phyloP scores from a whole-genome alignment of 2,888 invertebrate species.

The Polymixis flavicincta region DNA sequence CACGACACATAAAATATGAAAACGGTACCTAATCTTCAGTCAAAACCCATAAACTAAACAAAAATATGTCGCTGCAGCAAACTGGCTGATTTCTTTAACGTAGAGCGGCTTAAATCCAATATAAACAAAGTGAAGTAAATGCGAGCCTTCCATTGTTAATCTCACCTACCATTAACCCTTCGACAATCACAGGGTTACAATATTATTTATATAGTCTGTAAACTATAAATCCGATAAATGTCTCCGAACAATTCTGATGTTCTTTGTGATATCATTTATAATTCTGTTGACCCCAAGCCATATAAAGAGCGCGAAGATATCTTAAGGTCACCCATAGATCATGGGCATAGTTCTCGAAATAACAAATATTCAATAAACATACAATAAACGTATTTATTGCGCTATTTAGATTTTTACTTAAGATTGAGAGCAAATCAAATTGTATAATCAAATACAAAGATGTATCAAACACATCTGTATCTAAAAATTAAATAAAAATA shows the following conservation, averaged over 20 bases:
- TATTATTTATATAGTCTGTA: slow-evolving; percentile 41
- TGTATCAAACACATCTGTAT: not conserved
- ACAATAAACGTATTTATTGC: slow-evolving; percentile 68
- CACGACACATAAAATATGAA: too few relatives aligned
- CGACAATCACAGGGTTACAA: slow-evolving; percentile 49
- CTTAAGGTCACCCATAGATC: slow-evolving; percentile 55
- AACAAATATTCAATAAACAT: slow-evolving; percentile 66
- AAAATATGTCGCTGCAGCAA: not conserved
- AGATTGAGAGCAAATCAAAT: slow-evolving; percentile 68
- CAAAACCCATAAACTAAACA: not conserved
- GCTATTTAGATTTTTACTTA: slow-evolving; percentile 70
- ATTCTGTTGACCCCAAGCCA: slow-evolving; percentile 46
- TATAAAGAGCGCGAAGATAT: slow-evolving; percentile 57
- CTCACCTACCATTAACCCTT: slow-evolving; percentile 50
- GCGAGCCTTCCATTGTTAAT: slow-evolving; percentile 31
- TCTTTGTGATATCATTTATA: slow-evolving; percentile 48
- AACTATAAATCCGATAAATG: slow-evolving; percentile 51
- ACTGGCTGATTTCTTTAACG: too few relatives aligned
- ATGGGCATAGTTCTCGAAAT: slow-evolving; percentile 47
- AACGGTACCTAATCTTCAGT: not conserved
- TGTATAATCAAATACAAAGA: slow-evolving; percentile 50
- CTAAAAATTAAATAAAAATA: slow-evolving; percentile 23
- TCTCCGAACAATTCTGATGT: slow-evolving; percentile 55
- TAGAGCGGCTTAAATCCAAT: not conserved
- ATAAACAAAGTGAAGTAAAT: slow-evolving; percentile 23